Conservation (phyloP, 1,140 invertebrate genomes). For the Choristoneura fumiferana region DNA sequence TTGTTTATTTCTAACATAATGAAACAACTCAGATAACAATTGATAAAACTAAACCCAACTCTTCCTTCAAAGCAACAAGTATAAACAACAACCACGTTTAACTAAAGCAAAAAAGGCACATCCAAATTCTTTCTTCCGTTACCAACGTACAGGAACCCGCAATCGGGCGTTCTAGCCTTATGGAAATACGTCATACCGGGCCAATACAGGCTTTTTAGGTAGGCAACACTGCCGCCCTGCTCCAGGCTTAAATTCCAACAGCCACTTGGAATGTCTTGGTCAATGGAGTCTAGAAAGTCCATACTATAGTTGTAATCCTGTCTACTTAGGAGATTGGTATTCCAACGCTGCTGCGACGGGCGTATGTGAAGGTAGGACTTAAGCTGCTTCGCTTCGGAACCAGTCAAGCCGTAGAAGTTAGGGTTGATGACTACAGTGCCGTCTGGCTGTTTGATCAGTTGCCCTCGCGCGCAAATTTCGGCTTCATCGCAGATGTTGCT, state of each 20-base stretch:
- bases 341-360: constrained; percentile 83
- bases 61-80: background rate
- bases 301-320: constrained; percentile 87
- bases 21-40: too few species aligned
- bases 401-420: constrained; percentile 82
- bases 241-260: constrained; percentile 83
- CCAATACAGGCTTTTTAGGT: constrained; percentile 85
- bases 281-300: constrained; percentile 87
- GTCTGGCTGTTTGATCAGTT: constrained; percentile 82
- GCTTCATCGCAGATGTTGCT: constrained; percentile 84
- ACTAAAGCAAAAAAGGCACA: constrained; percentile 83
- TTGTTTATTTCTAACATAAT: too few species aligned
- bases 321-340: constrained; percentile 84
- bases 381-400: constrained; percentile 80
- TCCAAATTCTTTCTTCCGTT: constrained; percentile 86
- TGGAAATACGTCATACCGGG: constrained; percentile 87
- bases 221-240: constrained; percentile 77
- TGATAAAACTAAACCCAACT: too few species aligned
- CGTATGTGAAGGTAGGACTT: constrained; percentile 85
- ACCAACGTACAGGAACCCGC: constrained; percentile 86
- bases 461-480: constrained; percentile 85
- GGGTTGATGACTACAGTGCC: constrained; percentile 83
- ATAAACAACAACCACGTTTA: background rate
- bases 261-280: constrained; percentile 81
- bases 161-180: constrained; percentile 81